Conservation (phyloP, 2,888 invertebrate genomes). For the Cephus nigrinus region DNA sequence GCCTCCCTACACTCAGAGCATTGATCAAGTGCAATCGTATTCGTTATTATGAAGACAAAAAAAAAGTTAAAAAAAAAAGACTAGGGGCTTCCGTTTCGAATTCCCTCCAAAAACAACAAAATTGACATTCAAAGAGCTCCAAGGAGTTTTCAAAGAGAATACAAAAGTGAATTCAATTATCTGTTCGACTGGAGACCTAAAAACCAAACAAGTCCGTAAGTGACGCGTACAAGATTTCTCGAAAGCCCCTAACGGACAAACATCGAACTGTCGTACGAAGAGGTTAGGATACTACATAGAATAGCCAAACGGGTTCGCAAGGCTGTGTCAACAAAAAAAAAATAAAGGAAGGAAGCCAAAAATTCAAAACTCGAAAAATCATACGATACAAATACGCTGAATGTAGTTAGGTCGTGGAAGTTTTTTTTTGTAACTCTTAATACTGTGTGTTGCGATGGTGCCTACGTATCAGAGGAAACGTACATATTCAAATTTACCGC, state of each 20-base stretch:
- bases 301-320: background rate
- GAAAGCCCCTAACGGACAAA: background rate
- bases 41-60: background rate
- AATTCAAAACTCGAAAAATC: conserved; percentile 10
- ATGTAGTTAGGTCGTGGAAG: conserved; percentile 48
- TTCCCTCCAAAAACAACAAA: background rate
- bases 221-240: background rate
- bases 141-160: background rate
- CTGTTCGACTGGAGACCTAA: background rate
- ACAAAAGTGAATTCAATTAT: background rate
- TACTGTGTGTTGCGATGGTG: conserved; percentile 21
- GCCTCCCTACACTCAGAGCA: conserved; percentile 56
- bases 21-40: background rate
- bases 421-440: conserved; percentile 17
- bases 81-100: background rate
- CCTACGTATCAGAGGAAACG: conserved; percentile 59
- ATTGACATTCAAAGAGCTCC: background rate
- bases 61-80: background rate
- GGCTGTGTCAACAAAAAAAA: background rate
- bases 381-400: conserved; percentile 34
- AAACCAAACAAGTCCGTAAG: background rate
- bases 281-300: background rate
- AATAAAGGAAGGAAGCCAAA: conserved; percentile 10
- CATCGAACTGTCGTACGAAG: background rate
- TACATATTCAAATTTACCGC: conserved; percentile 57